Conservation (phyloP, 2,113 vertebrate genomes). For the Mellivora capensis region DNA sequence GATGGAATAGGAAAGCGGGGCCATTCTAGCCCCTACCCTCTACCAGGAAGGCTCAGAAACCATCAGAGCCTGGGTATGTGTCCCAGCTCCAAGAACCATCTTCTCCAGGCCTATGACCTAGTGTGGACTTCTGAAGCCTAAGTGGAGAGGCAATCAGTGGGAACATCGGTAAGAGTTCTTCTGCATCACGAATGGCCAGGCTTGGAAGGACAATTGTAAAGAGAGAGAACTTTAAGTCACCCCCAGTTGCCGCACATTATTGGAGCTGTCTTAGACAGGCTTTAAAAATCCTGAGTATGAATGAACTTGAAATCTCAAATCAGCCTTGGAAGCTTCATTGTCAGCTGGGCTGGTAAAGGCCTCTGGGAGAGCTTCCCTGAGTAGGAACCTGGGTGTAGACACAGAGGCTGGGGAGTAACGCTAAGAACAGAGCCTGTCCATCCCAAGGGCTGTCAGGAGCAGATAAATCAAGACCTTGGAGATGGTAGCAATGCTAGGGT, state of each 20-base stretch:
- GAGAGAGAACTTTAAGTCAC: background rate
- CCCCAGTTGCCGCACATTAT: background rate
- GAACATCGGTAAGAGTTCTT: background rate
- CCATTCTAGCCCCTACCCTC: rapidly evolving
- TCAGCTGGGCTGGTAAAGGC: too few species aligned
- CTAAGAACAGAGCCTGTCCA: background rate
- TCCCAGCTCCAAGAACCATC: background rate
- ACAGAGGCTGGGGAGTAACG: background rate
- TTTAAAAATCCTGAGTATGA: background rate
- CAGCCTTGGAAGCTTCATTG: background rate
- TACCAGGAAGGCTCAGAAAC: background rate
- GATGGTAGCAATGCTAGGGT: too few species aligned
- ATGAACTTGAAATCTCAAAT: background rate
- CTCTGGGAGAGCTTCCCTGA: background rate
- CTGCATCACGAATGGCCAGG: too few species aligned
- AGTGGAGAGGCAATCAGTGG: background rate
- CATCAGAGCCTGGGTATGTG: background rate
- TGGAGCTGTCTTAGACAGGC: background rate
- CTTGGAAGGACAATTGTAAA: background rate
- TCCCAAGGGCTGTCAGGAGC: background rate
- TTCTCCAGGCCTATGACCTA: background rate
- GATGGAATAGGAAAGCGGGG: background rate
- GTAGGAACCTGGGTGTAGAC: background rate
- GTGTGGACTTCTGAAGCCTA: background rate
- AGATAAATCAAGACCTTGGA: background rate